phyloP scores from a whole-genome alignment of 1,140 invertebrate genomes.

The Condylostylus longicornis region DNA sequence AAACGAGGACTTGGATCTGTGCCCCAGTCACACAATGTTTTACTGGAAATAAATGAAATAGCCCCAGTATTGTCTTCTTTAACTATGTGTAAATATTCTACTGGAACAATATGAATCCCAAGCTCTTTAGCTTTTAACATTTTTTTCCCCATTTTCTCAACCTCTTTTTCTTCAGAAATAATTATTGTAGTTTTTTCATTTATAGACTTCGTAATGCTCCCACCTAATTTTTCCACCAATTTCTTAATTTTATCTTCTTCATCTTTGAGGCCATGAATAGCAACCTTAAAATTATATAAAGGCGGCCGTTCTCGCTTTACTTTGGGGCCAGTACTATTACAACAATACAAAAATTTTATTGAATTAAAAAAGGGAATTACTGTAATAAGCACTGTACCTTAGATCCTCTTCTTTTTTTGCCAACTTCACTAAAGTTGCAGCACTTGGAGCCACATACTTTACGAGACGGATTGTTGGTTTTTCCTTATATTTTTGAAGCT shows the following conservation, averaged over 20 bases:
- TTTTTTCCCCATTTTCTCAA: slow-evolving; percentile 49
- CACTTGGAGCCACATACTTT: slow-evolving; percentile 37
- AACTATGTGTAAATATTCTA: slow-evolving; percentile 60
- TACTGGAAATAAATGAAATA: slow-evolving; percentile 48
- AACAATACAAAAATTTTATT: slow-evolving; percentile 8
- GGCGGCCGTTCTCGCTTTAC: slow-evolving; percentile 43
- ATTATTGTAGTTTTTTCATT: slow-evolving; percentile 52
- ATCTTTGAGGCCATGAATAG: slow-evolving; percentile 45
- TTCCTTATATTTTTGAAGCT: slow-evolving; percentile 54
- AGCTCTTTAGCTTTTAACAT: slow-evolving; percentile 50
- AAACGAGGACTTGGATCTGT: slow-evolving; percentile 47
- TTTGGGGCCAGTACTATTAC: slow-evolving; percentile 35
- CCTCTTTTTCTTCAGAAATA: slow-evolving; percentile 53
- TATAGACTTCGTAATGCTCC: slow-evolving; percentile 50
- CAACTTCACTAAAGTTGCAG: slow-evolving; percentile 17
- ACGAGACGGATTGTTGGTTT: slow-evolving; percentile 47
- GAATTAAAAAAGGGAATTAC: slow-evolving; percentile 8
- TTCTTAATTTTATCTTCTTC: slow-evolving; percentile 49
- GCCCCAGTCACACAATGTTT: slow-evolving; percentile 68
- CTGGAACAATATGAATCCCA: slow-evolving; percentile 66
- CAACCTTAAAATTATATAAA: slow-evolving; percentile 65
- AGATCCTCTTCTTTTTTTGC: slow-evolving; percentile 40
- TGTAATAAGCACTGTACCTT: too few species aligned
- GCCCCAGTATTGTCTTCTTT: slow-evolving; percentile 39
- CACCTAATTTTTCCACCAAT: slow-evolving; percentile 58